Percentiles rank a stretch among this genome's conserved stretches.
These are phyloP conservation scores for Papilio elwesi DNA, from an alignment of 2,888 invertebrate genomes.

Conservation along the genomic window DNA sequence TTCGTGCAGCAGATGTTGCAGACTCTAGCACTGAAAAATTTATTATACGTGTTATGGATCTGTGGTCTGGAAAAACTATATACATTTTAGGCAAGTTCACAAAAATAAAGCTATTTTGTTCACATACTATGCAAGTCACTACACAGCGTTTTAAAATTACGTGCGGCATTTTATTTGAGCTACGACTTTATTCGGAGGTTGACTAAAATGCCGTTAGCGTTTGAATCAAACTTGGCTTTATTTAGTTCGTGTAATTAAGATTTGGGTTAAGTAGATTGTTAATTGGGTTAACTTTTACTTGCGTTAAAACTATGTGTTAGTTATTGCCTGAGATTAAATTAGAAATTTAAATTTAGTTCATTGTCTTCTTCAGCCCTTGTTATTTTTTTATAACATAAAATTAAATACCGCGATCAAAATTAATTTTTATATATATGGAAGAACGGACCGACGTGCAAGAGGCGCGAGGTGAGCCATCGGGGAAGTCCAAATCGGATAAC, in stretches of 20 bases:
- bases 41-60: too few relatives aligned
- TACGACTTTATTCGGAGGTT: background rate
- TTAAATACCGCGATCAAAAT: background rate
- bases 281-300: slow-evolving; percentile 16
- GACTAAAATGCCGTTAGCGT: background rate
- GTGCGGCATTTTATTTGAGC: background rate
- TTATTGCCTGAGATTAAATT: slow-evolving; percentile 2
- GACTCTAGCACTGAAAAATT: too few relatives aligned
- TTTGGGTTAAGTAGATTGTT: slow-evolving; percentile 17
- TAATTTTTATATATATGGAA: too few relatives aligned
- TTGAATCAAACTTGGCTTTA: background rate
- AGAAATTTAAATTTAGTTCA: background rate
- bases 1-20: too few relatives aligned
- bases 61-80: too few relatives aligned
- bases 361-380: background rate
- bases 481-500: too few relatives aligned
- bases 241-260: slow-evolving; percentile 17
- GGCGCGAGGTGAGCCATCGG: too few relatives aligned
- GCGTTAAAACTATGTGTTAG: background rate
- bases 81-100: too few relatives aligned
- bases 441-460: too few relatives aligned
- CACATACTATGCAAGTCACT: background rate
- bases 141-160: background rate
- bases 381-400: background rate
- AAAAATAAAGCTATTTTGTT: too few relatives aligned